A percentile compares a stretch with the other conserved stretches of the same genome.
phyloP scores from a whole-genome alignment of 2,113 vertebrate genomes.

The Argyrosomus japonicus region DNA sequence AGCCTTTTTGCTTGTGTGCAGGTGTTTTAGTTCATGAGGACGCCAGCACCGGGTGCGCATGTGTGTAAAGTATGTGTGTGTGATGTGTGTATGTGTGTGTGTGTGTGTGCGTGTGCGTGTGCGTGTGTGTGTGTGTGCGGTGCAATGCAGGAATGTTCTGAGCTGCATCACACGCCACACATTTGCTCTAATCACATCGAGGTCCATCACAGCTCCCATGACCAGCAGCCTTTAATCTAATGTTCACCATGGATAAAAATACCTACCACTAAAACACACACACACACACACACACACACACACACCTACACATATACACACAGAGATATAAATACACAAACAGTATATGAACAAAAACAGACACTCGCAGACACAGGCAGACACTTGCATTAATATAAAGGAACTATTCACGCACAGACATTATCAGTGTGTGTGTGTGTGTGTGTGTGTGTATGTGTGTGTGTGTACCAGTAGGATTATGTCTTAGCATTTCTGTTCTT shows the following conservation, averaged over 20 bases:
- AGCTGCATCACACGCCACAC: slow-evolving; percentile 80
- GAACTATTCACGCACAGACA: slow-evolving; percentile 40
- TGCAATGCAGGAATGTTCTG: slow-evolving; percentile 75
- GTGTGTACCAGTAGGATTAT: slow-evolving; percentile 61
- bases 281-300: slow-evolving; percentile 35
- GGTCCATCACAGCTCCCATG: slow-evolving; percentile 78
- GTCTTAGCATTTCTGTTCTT: slow-evolving; percentile 62
- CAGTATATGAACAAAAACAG: slow-evolving; percentile 28
- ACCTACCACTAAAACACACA: slow-evolving; percentile 40
- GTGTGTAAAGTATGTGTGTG: slow-evolving; percentile 2
- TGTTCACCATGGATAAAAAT: slow-evolving; percentile 73
- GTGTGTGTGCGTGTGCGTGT: background rate
- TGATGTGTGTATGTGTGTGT: no score
- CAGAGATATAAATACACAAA: background rate
- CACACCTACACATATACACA: slow-evolving; percentile 10
- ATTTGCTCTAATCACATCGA: slow-evolving; percentile 80
- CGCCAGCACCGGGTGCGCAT: slow-evolving; percentile 14
- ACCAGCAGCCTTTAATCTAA: slow-evolving; percentile 81
- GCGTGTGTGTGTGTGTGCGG: slow-evolving; percentile 27
- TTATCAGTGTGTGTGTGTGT: slow-evolving; percentile 22
- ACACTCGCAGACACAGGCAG: slow-evolving; percentile 3
- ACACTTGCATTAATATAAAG: slow-evolving; percentile 46
- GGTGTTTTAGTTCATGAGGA: slow-evolving; percentile 18
- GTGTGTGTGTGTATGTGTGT: slow-evolving; percentile 5
- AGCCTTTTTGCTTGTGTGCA: background rate